phyloP scores from a whole-genome alignment of 2,888 invertebrate species.

The Noctuana brunneofusca region DNA sequence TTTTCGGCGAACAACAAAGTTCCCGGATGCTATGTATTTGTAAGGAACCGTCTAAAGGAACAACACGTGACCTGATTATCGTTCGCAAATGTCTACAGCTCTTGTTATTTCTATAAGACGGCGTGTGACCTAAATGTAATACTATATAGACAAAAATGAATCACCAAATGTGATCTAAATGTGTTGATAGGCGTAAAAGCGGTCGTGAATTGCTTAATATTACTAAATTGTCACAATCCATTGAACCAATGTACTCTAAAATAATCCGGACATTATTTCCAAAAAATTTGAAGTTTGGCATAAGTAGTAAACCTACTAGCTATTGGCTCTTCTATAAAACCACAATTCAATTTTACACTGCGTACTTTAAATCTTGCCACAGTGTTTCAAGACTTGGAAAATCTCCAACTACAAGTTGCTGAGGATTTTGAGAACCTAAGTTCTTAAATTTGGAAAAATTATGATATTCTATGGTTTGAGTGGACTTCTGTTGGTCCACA shows the following conservation, averaged over 20 bases:
- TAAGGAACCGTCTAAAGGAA: slow-evolving; percentile 10
- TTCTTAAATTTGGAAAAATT: background rate
- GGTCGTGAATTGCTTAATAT: no score
- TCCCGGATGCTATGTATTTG: slow-evolving; percentile 13
- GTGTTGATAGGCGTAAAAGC: no score
- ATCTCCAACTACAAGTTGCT: slow-evolving; percentile 9
- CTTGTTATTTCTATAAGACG: background rate
- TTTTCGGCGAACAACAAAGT: slow-evolving; percentile 29
- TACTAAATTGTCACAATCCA: no score
- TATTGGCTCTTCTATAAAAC: slow-evolving; percentile 1
- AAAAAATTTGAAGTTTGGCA: no score
- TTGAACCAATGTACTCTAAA: no score
- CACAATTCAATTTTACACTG: slow-evolving; percentile 8
- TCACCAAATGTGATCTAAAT: no score
- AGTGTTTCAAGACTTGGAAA: slow-evolving; percentile 8
- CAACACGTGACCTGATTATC: slow-evolving; percentile 11
- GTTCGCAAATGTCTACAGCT: background rate
- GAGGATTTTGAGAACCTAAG: slow-evolving; percentile 1
- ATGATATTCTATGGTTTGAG: no score
- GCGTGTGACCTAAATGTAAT: no score
- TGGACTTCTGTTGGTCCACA: background rate
- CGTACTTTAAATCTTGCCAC: slow-evolving; percentile 8
- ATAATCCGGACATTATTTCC: no score
- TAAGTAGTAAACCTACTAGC: background rate
- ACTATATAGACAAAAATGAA: no score